Evolutionary conservation across 1,140 invertebrate genomes (phyloP).

Genomic region (Caenorhabditis remanei): DNA sequence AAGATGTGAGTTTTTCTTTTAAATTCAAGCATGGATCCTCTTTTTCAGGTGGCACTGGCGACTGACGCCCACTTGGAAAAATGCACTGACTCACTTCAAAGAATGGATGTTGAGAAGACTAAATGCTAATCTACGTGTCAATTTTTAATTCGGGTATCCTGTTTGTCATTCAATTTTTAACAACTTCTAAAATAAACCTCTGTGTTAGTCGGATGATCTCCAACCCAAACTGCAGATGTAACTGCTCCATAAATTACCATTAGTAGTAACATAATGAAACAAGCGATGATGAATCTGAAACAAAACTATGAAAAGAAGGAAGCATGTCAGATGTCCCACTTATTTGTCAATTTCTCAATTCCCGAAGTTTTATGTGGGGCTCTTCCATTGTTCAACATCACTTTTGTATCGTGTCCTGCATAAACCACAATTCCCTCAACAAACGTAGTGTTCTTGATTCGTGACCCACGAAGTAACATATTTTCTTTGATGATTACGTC

Average conservation of each 20-base stretch:
- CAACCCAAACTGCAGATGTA: constrained; percentile 62
- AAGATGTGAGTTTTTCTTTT: constrained; percentile 10
- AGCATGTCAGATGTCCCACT: neutral
- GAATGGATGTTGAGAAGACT: neutral
- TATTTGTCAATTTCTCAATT: constrained; percentile 91
- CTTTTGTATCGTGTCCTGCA: constrained; percentile 83
- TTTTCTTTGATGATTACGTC: constrained; percentile 92
- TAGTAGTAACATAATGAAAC: constrained; percentile 90
- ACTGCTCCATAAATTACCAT: constrained; percentile 90
- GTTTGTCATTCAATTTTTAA: neutral
- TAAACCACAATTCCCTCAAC: constrained; percentile 97
- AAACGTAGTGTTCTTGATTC: constrained; percentile 92
- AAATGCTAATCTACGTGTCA: neutral
- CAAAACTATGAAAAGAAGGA: neutral
- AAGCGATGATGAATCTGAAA: constrained; percentile 90
- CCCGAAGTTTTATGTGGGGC: constrained; percentile 93
- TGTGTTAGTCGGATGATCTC: neutral
- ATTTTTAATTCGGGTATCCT: neutral
- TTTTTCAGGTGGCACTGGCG: neutral
- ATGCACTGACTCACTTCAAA: neutral
- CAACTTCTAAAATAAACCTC: neutral
- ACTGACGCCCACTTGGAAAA: neutral
- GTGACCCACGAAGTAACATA: constrained; percentile 91
- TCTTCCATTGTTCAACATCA: constrained; percentile 95
- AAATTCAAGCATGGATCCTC: neutral